Conservation (phyloP, 2,888 invertebrate genomes). For the Stictocephala bisonia region DNA sequence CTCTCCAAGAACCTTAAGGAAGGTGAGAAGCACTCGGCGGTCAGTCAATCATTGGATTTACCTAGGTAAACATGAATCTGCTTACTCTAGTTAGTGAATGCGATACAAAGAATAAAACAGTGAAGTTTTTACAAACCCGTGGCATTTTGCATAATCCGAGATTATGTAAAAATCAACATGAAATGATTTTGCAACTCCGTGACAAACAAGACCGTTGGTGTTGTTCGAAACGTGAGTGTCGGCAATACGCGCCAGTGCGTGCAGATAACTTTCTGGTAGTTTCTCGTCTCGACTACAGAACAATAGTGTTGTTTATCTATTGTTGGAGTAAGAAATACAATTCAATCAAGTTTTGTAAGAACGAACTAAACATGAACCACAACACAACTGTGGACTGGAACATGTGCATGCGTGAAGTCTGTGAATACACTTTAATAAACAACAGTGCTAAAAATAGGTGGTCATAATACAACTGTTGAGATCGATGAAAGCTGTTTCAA, state of each 20-base stretch:
- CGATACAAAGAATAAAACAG: too few relatives aligned
- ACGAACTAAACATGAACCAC: conserved; percentile 23
- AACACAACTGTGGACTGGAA: conserved; percentile 20
- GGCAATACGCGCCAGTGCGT: not conserved
- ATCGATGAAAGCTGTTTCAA: conserved; percentile 25
- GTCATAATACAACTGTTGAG: conserved; percentile 11
- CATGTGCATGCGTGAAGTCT: conserved; percentile 19
- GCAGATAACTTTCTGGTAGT: not conserved
- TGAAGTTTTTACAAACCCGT: not conserved
- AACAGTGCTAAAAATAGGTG: not conserved
- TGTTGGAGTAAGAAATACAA: conserved; percentile 16
- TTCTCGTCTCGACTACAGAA: conserved; percentile 15
- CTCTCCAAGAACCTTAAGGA: too few relatives aligned
- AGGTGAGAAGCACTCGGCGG: too few relatives aligned
- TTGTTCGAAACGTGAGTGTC: conserved; percentile 7
- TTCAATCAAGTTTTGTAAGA: conserved; percentile 27
- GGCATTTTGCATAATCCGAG: not conserved
- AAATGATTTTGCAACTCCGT: conserved; percentile 15
- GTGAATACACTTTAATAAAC: not conserved
- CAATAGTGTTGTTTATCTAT: conserved; percentile 13
- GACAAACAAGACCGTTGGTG: conserved; percentile 17
- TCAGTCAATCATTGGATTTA: too few relatives aligned
- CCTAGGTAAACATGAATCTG: too few relatives aligned
- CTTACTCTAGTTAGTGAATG: too few relatives aligned
- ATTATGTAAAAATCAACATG: not conserved